Percentiles rank a stretch among this genome's conserved stretches.
Evolutionary conservation across 2,113 vertebrate species (phyloP).

Genomic region (Tapirus terrestris): DNA sequence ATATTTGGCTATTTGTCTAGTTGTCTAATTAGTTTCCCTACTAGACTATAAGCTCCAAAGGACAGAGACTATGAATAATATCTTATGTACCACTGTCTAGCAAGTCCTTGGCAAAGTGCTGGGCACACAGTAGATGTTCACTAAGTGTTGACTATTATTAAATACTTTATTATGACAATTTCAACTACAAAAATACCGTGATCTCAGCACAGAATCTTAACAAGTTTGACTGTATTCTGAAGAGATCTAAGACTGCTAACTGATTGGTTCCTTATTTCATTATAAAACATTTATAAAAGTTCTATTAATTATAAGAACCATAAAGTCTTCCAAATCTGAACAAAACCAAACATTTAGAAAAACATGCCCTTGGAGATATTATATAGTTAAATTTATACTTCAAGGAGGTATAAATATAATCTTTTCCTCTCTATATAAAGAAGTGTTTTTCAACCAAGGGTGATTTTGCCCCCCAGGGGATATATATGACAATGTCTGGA

Average conservation of each 20-base stretch:
- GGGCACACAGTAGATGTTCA: neutral
- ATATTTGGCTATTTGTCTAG: neutral
- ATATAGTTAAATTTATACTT: constrained; percentile 8
- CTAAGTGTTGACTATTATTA: neutral
- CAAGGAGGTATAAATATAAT: neutral
- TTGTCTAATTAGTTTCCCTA: neutral
- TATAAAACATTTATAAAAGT: neutral
- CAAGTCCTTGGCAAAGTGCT: neutral
- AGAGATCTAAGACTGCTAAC: neutral
- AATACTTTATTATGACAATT: constrained; percentile 25
- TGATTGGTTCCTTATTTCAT: neutral
- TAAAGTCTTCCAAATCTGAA: neutral
- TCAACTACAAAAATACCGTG: neutral
- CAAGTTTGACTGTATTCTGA: neutral
- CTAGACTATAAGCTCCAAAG: constrained; percentile 19
- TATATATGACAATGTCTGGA: neutral
- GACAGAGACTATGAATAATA: neutral
- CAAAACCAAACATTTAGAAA: constrained; percentile 56
- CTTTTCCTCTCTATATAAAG: neutral
- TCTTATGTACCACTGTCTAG: neutral
- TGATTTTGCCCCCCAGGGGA: neutral
- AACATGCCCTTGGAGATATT: neutral
- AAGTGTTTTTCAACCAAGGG: neutral
- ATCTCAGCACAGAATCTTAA: neutral
- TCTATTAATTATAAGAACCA: neutral